Conservation (phyloP, 2,888 invertebrate genomes). For the Cosmopolites sordidus region DNA sequence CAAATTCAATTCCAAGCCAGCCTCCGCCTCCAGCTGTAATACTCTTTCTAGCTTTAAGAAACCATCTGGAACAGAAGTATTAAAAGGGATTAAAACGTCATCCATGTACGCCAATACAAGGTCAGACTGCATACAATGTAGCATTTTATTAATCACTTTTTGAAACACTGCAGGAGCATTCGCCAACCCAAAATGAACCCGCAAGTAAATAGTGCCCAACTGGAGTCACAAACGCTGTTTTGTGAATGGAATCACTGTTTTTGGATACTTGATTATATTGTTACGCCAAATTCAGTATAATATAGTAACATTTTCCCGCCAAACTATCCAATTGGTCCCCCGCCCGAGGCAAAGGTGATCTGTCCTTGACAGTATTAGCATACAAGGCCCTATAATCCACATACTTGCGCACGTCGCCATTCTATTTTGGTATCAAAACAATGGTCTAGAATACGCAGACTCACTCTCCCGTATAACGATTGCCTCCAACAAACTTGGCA, state of each 20-base stretch:
- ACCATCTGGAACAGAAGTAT: no score
- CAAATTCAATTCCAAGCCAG: no score
- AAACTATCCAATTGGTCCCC: no score
- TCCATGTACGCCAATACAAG: conserved; percentile 29
- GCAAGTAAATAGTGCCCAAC: conserved; percentile 35
- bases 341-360: no score
- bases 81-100: conserved; percentile 27
- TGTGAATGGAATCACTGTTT: no score
- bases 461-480: conserved; percentile 21
- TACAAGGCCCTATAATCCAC: conserved; percentile 27
- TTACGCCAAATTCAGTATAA: conserved; percentile 31
- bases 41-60: no score
- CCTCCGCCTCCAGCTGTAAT: no score
- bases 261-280: conserved; percentile 35
- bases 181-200: conserved; percentile 41
- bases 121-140: conserved; percentile 20
- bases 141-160: no score
- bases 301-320: no score
- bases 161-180: no score
- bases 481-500: conserved; percentile 13
- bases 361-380: no score
- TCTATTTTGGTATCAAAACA: conserved; percentile 24
- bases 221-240: conserved; percentile 38
- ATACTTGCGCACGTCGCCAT: conserved; percentile 24
- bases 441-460: conserved; percentile 28